Conservation (phyloP, 2,113 vertebrate genomes). For the Formicarius rufipectus region DNA sequence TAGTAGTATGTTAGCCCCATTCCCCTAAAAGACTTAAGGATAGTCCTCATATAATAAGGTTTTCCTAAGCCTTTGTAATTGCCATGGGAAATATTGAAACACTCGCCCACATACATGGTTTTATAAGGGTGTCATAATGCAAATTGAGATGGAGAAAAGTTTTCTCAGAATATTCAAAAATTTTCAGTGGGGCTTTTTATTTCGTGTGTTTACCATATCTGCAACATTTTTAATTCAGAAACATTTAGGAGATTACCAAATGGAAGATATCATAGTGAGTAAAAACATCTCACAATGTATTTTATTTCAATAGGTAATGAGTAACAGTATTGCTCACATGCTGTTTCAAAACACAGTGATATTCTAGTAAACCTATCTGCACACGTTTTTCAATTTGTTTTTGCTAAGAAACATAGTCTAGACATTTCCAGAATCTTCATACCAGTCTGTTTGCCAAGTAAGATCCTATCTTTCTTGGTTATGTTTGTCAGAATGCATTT, state of each 20-base stretch:
- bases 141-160: not conserved
- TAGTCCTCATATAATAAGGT: not conserved
- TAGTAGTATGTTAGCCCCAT: not conserved
- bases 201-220: not conserved
- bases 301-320: not conserved
- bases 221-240: not conserved
- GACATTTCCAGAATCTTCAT: not conserved
- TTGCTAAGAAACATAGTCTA: not conserved
- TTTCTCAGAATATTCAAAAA: not conserved
- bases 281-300: not conserved
- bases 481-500: not conserved
- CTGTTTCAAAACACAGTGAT: not conserved
- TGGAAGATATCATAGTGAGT: not conserved
- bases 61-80: not conserved
- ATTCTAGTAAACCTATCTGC: not conserved
- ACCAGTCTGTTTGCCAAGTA: not conserved
- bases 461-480: not conserved
- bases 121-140: not conserved
- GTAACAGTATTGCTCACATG: not conserved
- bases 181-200: accelerated
- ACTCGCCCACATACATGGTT: not conserved
- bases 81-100: not conserved
- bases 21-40: not conserved
- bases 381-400: not conserved
- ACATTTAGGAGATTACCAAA: not conserved